Percentiles rank a stretch among this genome's conserved stretches.
Conservation (phyloP, 1,140 invertebrate genomes). For the Eriocheir sinensis region DNA sequence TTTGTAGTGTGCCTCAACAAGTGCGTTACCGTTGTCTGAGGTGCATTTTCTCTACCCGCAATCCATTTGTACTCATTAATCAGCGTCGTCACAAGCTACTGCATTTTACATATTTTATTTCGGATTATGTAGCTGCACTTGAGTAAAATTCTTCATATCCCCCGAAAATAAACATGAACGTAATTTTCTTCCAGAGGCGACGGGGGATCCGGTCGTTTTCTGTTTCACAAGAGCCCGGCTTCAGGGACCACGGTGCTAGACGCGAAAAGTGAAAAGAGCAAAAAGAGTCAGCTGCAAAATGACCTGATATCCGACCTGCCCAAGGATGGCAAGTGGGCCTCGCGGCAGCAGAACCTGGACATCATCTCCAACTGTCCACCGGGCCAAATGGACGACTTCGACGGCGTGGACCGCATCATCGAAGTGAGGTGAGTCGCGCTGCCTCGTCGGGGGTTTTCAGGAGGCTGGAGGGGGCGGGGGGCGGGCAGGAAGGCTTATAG, state of each 20-base stretch:
- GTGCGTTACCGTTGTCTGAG: too few species aligned
- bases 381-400: slow-evolving; percentile 69
- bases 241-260: slow-evolving; percentile 65
- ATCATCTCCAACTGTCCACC: slow-evolving; percentile 68
- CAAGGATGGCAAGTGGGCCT: slow-evolving; percentile 19
- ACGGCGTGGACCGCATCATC: slow-evolving; percentile 65
- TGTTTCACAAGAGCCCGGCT: slow-evolving; percentile 66
- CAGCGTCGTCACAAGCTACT: too few species aligned
- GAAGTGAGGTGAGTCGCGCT: slow-evolving; percentile 58
- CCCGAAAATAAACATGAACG: slow-evolving; percentile 34
- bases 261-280: neutral
- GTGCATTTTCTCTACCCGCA: too few species aligned
- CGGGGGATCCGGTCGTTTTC: slow-evolving; percentile 65
- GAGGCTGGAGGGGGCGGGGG: too few species aligned
- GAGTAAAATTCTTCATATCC: slow-evolving; percentile 29
- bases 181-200: slow-evolving; percentile 70
- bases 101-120: too few species aligned
- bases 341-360: slow-evolving; percentile 55
- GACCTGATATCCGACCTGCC: slow-evolving; percentile 65
- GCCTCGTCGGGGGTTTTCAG: neutral
- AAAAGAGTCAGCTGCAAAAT: slow-evolving; percentile 63
- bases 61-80: too few species aligned
- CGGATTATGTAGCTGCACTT: neutral
- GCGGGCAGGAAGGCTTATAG: neutral
- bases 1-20: too few species aligned